Conservation (phyloP, 1,140 invertebrate genomes). For the Papilio polytes region DNA sequence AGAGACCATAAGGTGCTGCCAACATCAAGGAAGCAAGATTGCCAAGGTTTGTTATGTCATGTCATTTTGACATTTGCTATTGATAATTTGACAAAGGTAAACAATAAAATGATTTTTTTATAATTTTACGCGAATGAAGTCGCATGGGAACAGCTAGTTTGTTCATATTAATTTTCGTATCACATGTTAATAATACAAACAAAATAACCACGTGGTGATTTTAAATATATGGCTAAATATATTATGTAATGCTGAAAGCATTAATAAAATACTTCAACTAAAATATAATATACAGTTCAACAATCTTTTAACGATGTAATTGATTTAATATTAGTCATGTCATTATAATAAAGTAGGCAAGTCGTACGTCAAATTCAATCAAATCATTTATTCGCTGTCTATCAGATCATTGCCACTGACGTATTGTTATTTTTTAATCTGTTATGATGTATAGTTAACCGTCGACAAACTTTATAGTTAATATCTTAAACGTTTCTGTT, state of each 20-base stretch:
- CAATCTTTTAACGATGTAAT: neutral
- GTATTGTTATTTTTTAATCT: neutral
- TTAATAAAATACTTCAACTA: slow-evolving; percentile 57
- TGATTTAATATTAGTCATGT: neutral
- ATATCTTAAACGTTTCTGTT: too few relatives aligned
- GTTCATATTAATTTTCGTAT: neutral
- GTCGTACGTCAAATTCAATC: neutral
- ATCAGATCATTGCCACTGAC: neutral
- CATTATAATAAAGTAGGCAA: neutral
- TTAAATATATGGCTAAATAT: neutral
- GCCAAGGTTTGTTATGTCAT: too few relatives aligned
- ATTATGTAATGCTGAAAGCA: slow-evolving; percentile 65
- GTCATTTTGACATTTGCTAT: too few relatives aligned
- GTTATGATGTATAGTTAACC: neutral
- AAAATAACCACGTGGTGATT: neutral
- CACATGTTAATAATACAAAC: neutral
- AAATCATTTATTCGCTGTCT: neutral
- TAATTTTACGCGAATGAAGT: too few relatives aligned
- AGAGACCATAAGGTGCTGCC: too few relatives aligned
- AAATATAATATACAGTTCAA: slow-evolving; percentile 35
- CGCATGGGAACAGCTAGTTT: too few relatives aligned
- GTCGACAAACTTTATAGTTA: too few relatives aligned
- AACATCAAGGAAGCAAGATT: too few relatives aligned
- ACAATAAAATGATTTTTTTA: too few relatives aligned
- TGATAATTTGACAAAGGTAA: too few relatives aligned